Conservation (phyloP, 2,113 vertebrate species). For the Ameiurus melas region DNA sequence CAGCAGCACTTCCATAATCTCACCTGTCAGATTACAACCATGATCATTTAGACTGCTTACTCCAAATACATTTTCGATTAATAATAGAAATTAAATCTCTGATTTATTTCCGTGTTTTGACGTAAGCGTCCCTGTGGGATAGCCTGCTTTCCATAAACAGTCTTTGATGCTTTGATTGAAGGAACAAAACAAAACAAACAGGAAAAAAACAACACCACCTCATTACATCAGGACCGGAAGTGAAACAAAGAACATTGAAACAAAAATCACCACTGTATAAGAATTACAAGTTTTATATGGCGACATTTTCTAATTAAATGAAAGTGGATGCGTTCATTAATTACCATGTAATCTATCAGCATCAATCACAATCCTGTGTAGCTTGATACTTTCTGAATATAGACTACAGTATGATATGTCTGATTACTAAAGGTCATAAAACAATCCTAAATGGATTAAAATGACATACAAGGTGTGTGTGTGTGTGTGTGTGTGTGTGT, state of each 20-base stretch:
- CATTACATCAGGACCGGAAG: not conserved
- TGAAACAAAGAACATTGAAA: not conserved
- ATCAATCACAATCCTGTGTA: not conserved
- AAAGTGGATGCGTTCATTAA: not conserved
- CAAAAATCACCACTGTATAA: not conserved
- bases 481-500: not conserved
- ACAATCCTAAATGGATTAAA: not conserved
- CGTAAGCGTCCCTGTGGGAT: not conserved
- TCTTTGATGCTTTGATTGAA: not conserved
- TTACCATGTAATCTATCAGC: not conserved
- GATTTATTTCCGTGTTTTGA: not conserved
- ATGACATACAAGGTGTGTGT: not conserved
- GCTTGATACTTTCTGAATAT: not conserved
- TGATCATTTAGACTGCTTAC: not conserved
- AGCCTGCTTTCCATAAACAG: not conserved
- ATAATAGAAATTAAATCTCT: not conserved
- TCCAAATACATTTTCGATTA: not conserved
- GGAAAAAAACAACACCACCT: not conserved
- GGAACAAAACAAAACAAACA: not conserved
- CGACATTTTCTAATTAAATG: not conserved
- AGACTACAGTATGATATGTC: not conserved
- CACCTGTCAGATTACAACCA: not conserved
- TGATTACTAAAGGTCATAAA: not conserved
- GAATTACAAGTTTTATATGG: not conserved
- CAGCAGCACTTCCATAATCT: no score